Conservation (phyloP, 2,113 vertebrate genomes). For the Halichoerus grypus region DNA sequence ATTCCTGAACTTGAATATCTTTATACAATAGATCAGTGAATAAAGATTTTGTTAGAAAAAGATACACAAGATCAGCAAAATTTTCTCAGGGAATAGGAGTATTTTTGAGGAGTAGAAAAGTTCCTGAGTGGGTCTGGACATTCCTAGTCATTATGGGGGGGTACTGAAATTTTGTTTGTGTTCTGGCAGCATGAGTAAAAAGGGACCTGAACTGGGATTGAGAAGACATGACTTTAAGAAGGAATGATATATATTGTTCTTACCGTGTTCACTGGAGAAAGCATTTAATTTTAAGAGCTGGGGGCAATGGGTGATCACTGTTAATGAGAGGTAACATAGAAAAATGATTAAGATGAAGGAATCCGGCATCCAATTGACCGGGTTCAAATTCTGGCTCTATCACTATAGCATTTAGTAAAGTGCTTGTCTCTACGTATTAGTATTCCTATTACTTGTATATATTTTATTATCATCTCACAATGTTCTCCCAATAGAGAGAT, state of each 20-base stretch:
- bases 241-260: background rate
- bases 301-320: background rate
- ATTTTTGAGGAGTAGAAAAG: background rate
- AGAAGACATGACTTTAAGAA: constrained; percentile 14
- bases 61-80: background rate
- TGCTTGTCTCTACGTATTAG: background rate
- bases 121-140: background rate
- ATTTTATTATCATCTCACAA: background rate
- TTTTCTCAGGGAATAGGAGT: background rate
- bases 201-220: background rate
- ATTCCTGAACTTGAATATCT: constrained; percentile 12
- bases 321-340: background rate
- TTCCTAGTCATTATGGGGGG: background rate
- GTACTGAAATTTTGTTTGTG: constrained; percentile 19
- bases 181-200: background rate
- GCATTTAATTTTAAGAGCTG: background rate
- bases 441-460: background rate
- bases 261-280: background rate
- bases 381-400: background rate
- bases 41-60: constrained; percentile 40
- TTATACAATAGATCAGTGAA: background rate
- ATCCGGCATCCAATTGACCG: background rate
- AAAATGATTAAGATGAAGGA: background rate
- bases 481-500: background rate
- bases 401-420: background rate